Evolutionary conservation across 1,140 invertebrate species (phyloP).

Genomic region (Diploscapter pachys): DNA sequence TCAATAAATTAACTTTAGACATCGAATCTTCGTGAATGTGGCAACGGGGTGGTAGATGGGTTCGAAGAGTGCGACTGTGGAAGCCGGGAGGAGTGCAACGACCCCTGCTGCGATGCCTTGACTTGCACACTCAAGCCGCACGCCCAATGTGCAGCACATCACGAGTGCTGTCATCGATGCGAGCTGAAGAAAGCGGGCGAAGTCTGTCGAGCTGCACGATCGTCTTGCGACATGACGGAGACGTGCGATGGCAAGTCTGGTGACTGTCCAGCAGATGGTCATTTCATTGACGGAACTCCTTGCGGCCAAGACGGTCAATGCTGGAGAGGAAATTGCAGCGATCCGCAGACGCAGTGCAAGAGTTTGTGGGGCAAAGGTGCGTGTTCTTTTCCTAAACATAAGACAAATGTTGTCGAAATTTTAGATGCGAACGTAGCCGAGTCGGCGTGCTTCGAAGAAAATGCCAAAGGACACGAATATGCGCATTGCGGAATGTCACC

Average conservation of each 20-base stretch:
- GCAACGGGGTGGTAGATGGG: slow-evolving; percentile 55
- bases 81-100: slow-evolving; percentile 50
- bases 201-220: slow-evolving; percentile 47
- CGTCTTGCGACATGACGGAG: slow-evolving; percentile 53
- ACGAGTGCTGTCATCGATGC: slow-evolving; percentile 56
- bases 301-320: slow-evolving; percentile 57
- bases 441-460: slow-evolving; percentile 49
- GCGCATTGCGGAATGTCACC: slow-evolving; percentile 51
- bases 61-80: slow-evolving; percentile 58
- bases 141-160: slow-evolving; percentile 55
- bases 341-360: slow-evolving; percentile 51
- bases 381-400: slow-evolving; percentile 4
- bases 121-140: slow-evolving; percentile 55
- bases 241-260: slow-evolving; percentile 55
- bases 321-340: slow-evolving; percentile 56
- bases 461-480: slow-evolving; percentile 54
- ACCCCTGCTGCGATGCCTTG: slow-evolving; percentile 57
- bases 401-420: slow-evolving; percentile 6
- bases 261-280: slow-evolving; percentile 55
- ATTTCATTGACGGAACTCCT: slow-evolving; percentile 53
- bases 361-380: slow-evolving; percentile 48
- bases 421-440: slow-evolving; percentile 44
- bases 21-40: slow-evolving; percentile 52
- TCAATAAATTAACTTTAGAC: slow-evolving; percentile 20
- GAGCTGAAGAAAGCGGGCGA: slow-evolving; percentile 44